Conservation (phyloP, 1,140 invertebrate genomes). For the Drosophila bocki region DNA sequence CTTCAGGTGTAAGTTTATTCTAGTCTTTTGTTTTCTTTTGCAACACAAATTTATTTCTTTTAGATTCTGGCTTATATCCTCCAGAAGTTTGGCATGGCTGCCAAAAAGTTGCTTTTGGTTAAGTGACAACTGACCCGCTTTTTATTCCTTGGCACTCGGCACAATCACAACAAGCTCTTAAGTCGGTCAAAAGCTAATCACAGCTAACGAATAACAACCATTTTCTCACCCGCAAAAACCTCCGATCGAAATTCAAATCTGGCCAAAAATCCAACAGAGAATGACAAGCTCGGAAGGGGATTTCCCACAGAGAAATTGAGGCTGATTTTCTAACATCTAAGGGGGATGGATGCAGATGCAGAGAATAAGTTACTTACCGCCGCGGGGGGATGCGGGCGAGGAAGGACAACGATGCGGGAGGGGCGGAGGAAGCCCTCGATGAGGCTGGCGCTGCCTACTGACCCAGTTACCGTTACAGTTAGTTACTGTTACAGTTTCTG, state of each 20-base stretch:
- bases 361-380: constrained; percentile 32
- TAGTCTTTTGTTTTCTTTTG: neutral
- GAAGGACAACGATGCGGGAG: constrained; percentile 2
- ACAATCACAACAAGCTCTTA: constrained; percentile 8
- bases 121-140: constrained; percentile 31
- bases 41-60: neutral
- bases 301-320: neutral
- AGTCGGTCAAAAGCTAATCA: constrained; percentile 30
- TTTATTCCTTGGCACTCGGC: constrained; percentile 14
- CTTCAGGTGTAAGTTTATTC: neutral
- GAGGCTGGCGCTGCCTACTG: constrained; percentile 55
- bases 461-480: constrained; percentile 53
- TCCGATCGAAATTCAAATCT: constrained; percentile 35
- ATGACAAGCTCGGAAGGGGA: neutral
- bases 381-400: constrained; percentile 12
- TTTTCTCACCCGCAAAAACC: neutral
- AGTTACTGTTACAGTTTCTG: constrained; percentile 28
- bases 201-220: neutral
- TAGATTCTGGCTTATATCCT: neutral
- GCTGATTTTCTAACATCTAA: constrained; percentile 3
- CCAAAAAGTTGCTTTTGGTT: constrained; percentile 10
- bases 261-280: constrained; percentile 5
- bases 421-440: constrained; percentile 33
- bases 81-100: neutral
- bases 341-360: constrained; percentile 8